These are phyloP conservation scores for Blennius ocellaris DNA, from an alignment of 2,113 vertebrate genomes.

Conservation along the genomic window DNA sequence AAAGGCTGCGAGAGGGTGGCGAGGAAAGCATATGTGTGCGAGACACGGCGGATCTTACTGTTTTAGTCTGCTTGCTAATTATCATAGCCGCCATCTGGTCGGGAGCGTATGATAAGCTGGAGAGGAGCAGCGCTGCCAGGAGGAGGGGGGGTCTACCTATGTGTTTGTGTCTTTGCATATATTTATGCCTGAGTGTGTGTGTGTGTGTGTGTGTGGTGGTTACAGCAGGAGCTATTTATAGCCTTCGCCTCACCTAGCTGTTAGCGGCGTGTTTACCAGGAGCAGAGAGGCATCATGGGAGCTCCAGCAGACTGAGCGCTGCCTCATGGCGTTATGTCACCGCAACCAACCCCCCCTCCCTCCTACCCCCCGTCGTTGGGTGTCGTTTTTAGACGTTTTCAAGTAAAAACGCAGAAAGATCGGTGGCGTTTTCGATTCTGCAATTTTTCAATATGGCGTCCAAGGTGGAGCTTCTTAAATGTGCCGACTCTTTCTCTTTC, in stretches of 20 bases:
- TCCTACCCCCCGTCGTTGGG: too few relatives aligned
- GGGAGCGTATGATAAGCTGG: conserved; percentile 60
- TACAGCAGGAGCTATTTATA: conserved; percentile 60
- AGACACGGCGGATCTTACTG: conserved; percentile 40
- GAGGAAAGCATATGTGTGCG: conserved; percentile 29
- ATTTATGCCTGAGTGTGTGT: conserved; percentile 45
- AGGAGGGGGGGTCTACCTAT: conserved; percentile 11
- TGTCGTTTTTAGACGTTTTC: too few relatives aligned
- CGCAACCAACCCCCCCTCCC: conserved; percentile 6
- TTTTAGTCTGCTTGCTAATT: conserved; percentile 61
- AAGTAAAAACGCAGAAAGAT: too few relatives aligned
- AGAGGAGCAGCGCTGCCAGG: conserved; percentile 53
- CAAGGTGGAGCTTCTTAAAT: too few relatives aligned
- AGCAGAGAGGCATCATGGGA: conserved; percentile 55
- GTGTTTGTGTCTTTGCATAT: conserved; percentile 43
- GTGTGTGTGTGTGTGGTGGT: neutral
- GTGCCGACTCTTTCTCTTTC: too few relatives aligned
- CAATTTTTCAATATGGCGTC: too few relatives aligned
- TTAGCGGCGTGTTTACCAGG: conserved; percentile 54
- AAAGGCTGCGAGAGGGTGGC: too few relatives aligned
- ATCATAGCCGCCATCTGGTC: conserved; percentile 69
- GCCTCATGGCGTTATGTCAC: conserved; percentile 52
- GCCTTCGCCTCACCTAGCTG: conserved; percentile 49
- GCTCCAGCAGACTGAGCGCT: conserved; percentile 37
- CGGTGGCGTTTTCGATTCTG: too few relatives aligned